Evolutionary conservation across 2,797 vertebrate genomes (phyloP).

Genomic region (Pangasius larnaudii): DNA sequence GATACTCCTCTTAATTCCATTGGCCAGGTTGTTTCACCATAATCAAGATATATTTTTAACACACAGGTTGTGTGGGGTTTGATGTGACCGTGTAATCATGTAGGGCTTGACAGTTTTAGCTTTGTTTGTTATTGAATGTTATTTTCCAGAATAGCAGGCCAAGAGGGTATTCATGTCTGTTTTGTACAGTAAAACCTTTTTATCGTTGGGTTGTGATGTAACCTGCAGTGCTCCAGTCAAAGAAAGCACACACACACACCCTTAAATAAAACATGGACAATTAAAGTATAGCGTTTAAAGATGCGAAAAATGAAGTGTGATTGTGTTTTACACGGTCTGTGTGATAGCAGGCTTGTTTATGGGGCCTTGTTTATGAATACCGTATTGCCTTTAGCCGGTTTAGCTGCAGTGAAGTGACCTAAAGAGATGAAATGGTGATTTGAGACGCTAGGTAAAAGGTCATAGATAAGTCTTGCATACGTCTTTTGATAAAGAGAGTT

Average conservation of each 20-base stretch:
- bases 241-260: background rate
- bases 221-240: background rate
- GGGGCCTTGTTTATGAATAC: background rate
- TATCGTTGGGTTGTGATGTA: background rate
- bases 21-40: background rate
- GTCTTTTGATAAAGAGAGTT: background rate
- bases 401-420: background rate
- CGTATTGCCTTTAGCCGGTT: background rate
- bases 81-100: background rate
- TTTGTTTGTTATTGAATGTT: background rate
- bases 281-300: background rate
- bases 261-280: background rate
- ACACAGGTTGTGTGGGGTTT: background rate
- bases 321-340: background rate
- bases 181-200: background rate
- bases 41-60: background rate
- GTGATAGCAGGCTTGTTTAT: background rate
- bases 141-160: background rate
- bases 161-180: background rate
- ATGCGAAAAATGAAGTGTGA: background rate
- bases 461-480: background rate
- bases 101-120: background rate
- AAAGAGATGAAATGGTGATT: background rate
- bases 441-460: background rate
- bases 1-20: background rate